These are phyloP conservation scores for Oceanodroma tethys DNA, from an alignment of 2,113 vertebrate species.

Conservation along the genomic window DNA sequence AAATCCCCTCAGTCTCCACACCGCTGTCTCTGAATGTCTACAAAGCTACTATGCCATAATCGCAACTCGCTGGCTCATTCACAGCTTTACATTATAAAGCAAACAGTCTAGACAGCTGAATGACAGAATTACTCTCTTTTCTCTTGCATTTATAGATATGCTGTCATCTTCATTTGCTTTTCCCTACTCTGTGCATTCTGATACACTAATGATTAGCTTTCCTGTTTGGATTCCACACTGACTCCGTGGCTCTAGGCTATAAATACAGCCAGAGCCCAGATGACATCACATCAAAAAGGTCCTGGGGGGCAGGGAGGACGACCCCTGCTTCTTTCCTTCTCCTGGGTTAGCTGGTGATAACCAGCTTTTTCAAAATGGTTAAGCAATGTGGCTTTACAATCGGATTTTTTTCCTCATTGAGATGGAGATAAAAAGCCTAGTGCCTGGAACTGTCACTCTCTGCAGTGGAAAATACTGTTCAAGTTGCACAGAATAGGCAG, in stretches of 20 bases:
- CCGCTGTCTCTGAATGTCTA: slow-evolving; percentile 73
- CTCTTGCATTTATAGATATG: slow-evolving; percentile 69
- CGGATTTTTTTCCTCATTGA: neutral
- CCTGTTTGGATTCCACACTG: slow-evolving; percentile 74
- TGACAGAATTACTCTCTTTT: slow-evolving; percentile 74
- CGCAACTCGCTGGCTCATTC: slow-evolving; percentile 67
- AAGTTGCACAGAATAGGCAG: neutral
- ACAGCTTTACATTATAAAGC: slow-evolving; percentile 76
- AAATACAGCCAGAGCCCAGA: slow-evolving; percentile 52
- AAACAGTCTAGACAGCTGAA: slow-evolving; percentile 82
- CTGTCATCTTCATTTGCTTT: slow-evolving; percentile 72
- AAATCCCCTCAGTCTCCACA: slow-evolving; percentile 78
- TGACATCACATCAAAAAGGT: slow-evolving; percentile 27
- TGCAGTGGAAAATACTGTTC: neutral
- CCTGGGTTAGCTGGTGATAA: neutral
- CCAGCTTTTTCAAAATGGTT: neutral
- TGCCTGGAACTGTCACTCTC: neutral
- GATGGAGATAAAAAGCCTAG: neutral
- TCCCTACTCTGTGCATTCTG: slow-evolving; percentile 67
- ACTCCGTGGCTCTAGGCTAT: slow-evolving; percentile 65
- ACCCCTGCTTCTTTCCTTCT: neutral
- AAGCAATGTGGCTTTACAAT: neutral
- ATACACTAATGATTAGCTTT: slow-evolving; percentile 73
- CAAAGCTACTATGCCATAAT: slow-evolving; percentile 71
- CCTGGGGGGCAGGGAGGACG: neutral